Percentiles rank a stretch among this genome's conserved stretches.
These are phyloP conservation scores for Apoderus coryli DNA, from an alignment of 2,888 invertebrate genomes.

Conservation along the genomic window DNA sequence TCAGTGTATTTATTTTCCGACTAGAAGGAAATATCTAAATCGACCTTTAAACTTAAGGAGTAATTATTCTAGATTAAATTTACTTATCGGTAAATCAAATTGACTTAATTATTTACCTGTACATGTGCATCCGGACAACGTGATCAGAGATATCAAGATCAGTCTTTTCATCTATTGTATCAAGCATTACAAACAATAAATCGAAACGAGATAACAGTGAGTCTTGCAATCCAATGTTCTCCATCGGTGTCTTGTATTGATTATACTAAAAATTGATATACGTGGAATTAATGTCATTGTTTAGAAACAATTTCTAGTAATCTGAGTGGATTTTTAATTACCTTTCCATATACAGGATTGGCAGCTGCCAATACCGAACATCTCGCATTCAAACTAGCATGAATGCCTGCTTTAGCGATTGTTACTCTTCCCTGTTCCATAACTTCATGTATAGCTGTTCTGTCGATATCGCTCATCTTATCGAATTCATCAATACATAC, in stretches of 20 bases:
- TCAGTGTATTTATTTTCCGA: conserved; percentile 1
- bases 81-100: not conserved
- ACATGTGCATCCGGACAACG: conserved; percentile 94
- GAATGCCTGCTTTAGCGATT: conserved; percentile 97
- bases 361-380: conserved; percentile 99
- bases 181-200: conserved; percentile 92
- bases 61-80: conserved; percentile 5
- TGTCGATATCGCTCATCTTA: conserved; percentile 98
- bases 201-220: conserved; percentile 96
- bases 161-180: conserved; percentile 77
- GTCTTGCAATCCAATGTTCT: conserved; percentile 97
- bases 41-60: not conserved
- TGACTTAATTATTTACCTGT: conserved; percentile 39
- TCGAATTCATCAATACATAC: conserved; percentile 98
- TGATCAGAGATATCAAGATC: conserved; percentile 92
- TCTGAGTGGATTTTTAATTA: no score
- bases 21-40: conserved; percentile 3
- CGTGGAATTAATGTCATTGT: no score
- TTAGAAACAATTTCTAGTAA: no score
- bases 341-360: conserved; percentile 94
- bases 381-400: conserved; percentile 91
- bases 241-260: conserved; percentile 98
- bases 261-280: no score
- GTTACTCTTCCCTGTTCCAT: conserved; percentile 98
- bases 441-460: conserved; percentile 98